Percentiles rank a stretch among this genome's conserved stretches.
phyloP scores from a whole-genome alignment of 1,140 invertebrate species.

The Colletes gigas region DNA sequence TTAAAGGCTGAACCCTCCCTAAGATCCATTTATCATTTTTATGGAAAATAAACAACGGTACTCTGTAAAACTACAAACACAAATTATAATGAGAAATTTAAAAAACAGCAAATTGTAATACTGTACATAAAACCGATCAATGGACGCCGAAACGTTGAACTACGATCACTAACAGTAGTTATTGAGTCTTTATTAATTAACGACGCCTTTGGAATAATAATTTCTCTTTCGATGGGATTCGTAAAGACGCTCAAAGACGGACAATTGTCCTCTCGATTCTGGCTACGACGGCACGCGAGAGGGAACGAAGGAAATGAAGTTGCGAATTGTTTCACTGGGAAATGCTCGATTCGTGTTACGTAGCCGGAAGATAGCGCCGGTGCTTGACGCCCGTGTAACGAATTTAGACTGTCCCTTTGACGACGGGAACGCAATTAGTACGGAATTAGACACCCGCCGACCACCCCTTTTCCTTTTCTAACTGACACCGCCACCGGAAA shows the following conservation, averaged over 20 bases:
- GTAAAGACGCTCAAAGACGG: not conserved
- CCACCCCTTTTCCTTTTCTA: conserved; percentile 57
- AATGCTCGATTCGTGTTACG: conserved; percentile 57
- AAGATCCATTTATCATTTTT: too few relatives aligned
- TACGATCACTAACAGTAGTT: too few relatives aligned
- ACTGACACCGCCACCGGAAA: not conserved
- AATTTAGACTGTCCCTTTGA: conserved; percentile 74
- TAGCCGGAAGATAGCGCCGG: conserved; percentile 50
- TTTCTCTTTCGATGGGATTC: not conserved
- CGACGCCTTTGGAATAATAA: not conserved
- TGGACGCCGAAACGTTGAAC: too few relatives aligned
- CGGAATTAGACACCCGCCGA: conserved; percentile 71
- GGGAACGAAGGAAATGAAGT: conserved; percentile 22
- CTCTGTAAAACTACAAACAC: too few relatives aligned
- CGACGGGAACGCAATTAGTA: conserved; percentile 73
- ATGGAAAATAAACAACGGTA: too few relatives aligned
- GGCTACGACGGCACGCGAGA: not conserved
- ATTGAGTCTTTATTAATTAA: not conserved
- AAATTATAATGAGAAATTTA: too few relatives aligned
- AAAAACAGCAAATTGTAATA: too few relatives aligned
- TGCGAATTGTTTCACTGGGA: conserved; percentile 19
- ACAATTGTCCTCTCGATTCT: not conserved
- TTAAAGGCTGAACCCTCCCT: too few relatives aligned
- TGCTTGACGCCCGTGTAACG: conserved; percentile 65
- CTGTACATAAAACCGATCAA: too few relatives aligned